A percentile compares a stretch with the other conserved stretches of the same genome.
Evolutionary conservation across 2,888 invertebrate species (phyloP).

Genomic region (Parnassius mnemosyne): DNA sequence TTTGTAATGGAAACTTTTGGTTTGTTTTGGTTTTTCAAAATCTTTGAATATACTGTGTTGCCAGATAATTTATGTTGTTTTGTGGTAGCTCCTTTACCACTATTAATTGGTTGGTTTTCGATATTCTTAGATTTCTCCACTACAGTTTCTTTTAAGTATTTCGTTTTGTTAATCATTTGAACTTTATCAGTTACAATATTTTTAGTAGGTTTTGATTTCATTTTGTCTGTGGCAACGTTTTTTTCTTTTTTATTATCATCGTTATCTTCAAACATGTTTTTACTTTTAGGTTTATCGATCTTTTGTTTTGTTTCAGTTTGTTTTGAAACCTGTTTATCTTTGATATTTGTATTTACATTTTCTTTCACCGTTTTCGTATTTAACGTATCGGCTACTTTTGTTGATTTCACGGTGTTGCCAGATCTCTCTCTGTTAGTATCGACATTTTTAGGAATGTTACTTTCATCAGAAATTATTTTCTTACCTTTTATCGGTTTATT

Average conservation of each 20-base stretch:
- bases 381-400: neutral
- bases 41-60: neutral
- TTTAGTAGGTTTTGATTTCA: neutral
- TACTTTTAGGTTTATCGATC: neutral
- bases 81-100: neutral
- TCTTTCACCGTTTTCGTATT: neutral
- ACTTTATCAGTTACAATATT: neutral
- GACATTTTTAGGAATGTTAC: neutral
- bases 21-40: neutral
- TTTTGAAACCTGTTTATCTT: neutral
- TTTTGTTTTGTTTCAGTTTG: neutral
- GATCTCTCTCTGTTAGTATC: neutral
- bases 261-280: neutral
- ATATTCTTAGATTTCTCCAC: neutral
- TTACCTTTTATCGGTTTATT: neutral
- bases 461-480: neutral
- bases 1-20: neutral
- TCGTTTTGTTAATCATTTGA: neutral
- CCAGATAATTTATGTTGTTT: neutral
- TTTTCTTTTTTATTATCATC: slow-evolving; percentile 1
- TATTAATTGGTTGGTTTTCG: neutral
- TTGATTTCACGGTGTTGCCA: neutral
- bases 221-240: neutral
- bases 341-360: too few species aligned
- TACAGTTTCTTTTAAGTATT: neutral